Evolutionary conservation across 2,797 vertebrate species (phyloP), one percentile per base, ranked within the genome.

Genomic region (Hoplostethus mediterraneus): DNA sequence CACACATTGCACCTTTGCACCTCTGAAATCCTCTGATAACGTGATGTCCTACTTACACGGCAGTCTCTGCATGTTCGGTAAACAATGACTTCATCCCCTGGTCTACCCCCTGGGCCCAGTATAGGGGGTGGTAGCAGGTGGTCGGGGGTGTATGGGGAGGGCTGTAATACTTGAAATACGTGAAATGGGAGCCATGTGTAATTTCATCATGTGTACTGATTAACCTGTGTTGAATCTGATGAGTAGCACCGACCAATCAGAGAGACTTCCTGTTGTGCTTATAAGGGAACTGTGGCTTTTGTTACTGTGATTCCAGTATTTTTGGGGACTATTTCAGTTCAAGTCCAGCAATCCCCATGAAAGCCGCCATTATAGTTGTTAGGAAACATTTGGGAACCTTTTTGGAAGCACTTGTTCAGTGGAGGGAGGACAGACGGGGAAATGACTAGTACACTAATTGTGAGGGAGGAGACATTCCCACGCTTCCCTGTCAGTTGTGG

Each of bases 401-500:
- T 36, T 38, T n/a, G 33, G 59, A 47, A 31, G 28, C 11, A 67
- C 47, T 30, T 66, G 42, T 3, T 40, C 31, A 48, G 47, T 71
- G 10, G 38, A 63, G 38, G 38, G 8, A 36, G 61, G 57, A 51
- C 49, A 36, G 61, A 42, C 16, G 59, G 59, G 31, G 42, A 14
- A 73, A 68, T 42, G n/a, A 71, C 33, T 38, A 13, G 60, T 58
- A 72, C 28, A 81, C 1, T 30, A 44, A 67, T 63, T 45, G 82
- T 71, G 59, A 77, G 63, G 71, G 44, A 25, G 74, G 47, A 69
- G 25, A 71, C 51, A 76, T 94, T 94, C 88, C 84, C 86, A 88
- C 81, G 87, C 87, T 84, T 89, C 48, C 58, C 57, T 67, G 21
- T 73, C 54, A 64, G 72, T 77, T 92, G 89, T 88, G 75, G 69